Evolutionary conservation across 2,888 invertebrate species (phyloP).

Genomic region (Pasiphila rectangulata): DNA sequence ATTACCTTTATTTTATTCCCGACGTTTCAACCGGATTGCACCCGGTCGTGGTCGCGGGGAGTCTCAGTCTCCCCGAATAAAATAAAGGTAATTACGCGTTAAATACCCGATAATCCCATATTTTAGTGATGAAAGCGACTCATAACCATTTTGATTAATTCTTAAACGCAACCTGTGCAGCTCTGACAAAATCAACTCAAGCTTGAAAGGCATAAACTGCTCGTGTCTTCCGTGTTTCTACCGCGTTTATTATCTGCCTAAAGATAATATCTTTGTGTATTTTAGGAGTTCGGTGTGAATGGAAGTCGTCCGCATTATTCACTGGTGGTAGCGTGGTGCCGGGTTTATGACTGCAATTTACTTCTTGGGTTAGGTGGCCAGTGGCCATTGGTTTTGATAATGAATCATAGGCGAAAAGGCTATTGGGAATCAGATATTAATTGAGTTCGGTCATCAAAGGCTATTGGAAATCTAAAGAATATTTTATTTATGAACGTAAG

Average conservation of each 20-base stretch:
- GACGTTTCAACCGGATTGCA: no score
- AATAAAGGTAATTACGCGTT: no score
- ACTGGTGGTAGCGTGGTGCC: constrained; percentile 47
- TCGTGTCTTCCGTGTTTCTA: constrained; percentile 5
- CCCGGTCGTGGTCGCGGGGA: no score
- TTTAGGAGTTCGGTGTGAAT: constrained; percentile 74
- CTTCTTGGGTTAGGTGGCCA: constrained; percentile 47
- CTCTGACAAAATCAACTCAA: constrained; percentile 1
- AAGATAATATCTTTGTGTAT: constrained; percentile 39
- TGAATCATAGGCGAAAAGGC: neutral
- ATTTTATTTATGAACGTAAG: no score
- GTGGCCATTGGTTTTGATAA: constrained; percentile 33
- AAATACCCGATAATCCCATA: no score
- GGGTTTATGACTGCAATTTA: constrained; percentile 61
- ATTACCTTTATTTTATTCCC: no score
- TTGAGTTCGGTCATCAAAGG: no score
- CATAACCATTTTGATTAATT: no score
- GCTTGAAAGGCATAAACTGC: neutral
- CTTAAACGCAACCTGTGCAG: neutral
- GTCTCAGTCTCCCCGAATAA: no score
- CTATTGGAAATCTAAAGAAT: no score
- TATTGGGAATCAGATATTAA: no score
- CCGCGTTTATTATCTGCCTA: constrained; percentile 10
- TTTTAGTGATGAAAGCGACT: no score
- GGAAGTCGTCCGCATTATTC: constrained; percentile 59